phyloP scores from a whole-genome alignment of 2,888 invertebrate genomes.

The Lasius platythorax region DNA sequence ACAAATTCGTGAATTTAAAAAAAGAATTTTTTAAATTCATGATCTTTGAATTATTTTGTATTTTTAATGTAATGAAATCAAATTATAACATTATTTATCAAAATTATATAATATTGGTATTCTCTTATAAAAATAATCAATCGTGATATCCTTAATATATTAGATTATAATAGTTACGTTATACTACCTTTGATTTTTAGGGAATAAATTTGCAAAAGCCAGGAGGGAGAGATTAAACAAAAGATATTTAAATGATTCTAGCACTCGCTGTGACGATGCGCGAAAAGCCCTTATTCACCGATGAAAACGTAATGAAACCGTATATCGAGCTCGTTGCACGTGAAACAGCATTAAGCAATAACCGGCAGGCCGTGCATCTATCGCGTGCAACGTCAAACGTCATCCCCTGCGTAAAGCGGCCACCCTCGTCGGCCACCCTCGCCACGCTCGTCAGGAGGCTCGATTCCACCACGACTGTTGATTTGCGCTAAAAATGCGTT shows the following conservation, averaged over 20 bases:
- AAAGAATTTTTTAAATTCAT: background rate
- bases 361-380: conserved; percentile 79
- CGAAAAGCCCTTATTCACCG: conserved; percentile 4
- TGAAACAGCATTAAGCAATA: conserved; percentile 81
- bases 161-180: background rate
- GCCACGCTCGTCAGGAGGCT: conserved; percentile 29
- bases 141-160: background rate
- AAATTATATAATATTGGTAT: background rate
- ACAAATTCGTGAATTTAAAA: background rate
- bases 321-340: conserved; percentile 55
- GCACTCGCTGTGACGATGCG: background rate
- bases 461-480: conserved; percentile 58
- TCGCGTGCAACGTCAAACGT: conserved; percentile 79
- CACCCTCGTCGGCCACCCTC: conserved; percentile 34
- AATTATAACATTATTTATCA: background rate
- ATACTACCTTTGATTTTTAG: background rate
- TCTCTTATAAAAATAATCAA: background rate
- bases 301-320: conserved; percentile 41
- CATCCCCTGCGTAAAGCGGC: conserved; percentile 61
- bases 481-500: conserved; percentile 77
- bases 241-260: background rate
- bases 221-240: background rate
- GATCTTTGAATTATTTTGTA: background rate
- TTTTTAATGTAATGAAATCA: background rate
- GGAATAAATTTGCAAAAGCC: background rate